Percentiles rank a stretch among this genome's conserved stretches.
phyloP scores from a whole-genome alignment of 2,797 vertebrate species.

The Meda fulgida region DNA sequence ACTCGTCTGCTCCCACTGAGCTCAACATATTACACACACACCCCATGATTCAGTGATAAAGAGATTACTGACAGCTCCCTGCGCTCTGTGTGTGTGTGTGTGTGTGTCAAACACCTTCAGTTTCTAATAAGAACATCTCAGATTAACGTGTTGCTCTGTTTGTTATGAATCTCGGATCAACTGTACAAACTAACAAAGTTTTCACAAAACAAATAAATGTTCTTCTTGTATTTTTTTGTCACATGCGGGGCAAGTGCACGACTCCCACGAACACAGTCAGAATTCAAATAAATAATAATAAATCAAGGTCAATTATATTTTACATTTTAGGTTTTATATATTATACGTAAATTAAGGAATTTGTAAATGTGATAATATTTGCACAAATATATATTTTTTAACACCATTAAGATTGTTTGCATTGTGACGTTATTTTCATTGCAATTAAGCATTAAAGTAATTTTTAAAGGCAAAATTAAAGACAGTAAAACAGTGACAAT shows the following conservation, averaged over 20 bases:
- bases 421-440: not conserved
- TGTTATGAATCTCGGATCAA: constrained; percentile 40
- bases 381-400: too few species aligned
- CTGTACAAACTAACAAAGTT: constrained; percentile 31
- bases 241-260: not conserved
- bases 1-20: constrained; percentile 78
- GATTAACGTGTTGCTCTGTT: constrained; percentile 41
- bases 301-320: not conserved
- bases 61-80: constrained; percentile 51
- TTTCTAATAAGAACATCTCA: constrained; percentile 43
- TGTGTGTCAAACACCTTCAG: constrained; percentile 17
- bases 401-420: not conserved
- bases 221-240: not conserved
- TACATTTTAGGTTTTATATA: too few species aligned
- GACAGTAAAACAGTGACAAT: too few species aligned
- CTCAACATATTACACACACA: constrained; percentile 35
- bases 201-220: constrained; percentile 30
- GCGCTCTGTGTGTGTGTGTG: not conserved
- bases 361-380: not conserved
- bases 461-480: too few species aligned
- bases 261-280: not conserved
- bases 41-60: constrained; percentile 52
- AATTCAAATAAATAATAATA: not conserved
- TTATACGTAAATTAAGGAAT: too few species aligned
- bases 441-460: not conserved